Conservation (phyloP, 2,797 vertebrate species). For the Meda fulgida region DNA sequence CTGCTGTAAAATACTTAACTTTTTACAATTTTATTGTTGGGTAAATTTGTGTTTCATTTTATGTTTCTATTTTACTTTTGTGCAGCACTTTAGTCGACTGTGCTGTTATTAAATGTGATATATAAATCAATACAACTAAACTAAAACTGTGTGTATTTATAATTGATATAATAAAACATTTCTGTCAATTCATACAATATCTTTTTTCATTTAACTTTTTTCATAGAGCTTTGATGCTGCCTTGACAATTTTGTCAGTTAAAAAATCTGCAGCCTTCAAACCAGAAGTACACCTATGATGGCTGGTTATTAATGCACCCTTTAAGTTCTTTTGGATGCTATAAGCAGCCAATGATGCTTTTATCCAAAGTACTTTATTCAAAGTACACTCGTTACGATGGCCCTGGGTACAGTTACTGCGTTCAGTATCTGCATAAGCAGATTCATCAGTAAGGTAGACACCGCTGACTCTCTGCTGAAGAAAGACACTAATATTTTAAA, state of each 20-base stretch:
- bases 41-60: too few relatives aligned
- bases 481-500: slow-evolving; percentile 63
- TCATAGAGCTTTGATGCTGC: neutral
- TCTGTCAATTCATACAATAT: neutral
- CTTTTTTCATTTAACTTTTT: neutral
- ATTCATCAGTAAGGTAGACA: slow-evolving; percentile 19
- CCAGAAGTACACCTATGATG: neutral
- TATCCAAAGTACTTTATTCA: neutral
- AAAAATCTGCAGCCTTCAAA: neutral
- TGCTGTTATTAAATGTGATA: too few relatives aligned
- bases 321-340: neutral
- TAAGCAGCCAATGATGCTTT: neutral
- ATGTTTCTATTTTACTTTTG: neutral
- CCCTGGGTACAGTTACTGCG: slow-evolving; percentile 30
- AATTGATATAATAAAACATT: neutral
- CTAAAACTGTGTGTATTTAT: neutral
- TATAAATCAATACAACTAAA: neutral
- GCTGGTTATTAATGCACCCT: neutral
- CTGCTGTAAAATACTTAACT: neutral
- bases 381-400: neutral
- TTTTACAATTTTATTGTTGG: neutral
- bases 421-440: slow-evolving; percentile 34
- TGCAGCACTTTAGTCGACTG: too few relatives aligned
- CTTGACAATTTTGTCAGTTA: neutral
- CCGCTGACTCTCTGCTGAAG: slow-evolving; percentile 15